Percentiles rank a stretch among this genome's conserved stretches.
phyloP scores from a whole-genome alignment of 2,113 vertebrate species.

The Microtus richardsoni region DNA sequence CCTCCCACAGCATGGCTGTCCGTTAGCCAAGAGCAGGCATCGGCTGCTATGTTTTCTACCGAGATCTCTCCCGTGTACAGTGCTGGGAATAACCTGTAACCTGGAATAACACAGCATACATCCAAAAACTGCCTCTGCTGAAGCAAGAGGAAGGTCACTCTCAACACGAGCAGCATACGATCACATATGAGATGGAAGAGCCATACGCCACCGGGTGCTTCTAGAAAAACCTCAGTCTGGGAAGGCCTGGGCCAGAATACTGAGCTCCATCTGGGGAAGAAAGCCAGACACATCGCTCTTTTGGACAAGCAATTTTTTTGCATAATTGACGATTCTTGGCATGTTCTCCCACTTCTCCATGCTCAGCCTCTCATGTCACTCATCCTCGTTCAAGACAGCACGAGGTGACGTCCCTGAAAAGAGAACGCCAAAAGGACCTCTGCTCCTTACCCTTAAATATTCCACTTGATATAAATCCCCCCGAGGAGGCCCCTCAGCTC shows the following conservation, averaged over 20 bases:
- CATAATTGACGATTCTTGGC: conserved; percentile 89
- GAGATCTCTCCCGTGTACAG: background rate
- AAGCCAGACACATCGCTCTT: conserved; percentile 84
- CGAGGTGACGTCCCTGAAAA: conserved; percentile 87
- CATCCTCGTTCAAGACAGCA: conserved; percentile 85
- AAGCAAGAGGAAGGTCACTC: background rate
- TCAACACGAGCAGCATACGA: background rate
- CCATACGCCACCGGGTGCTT: background rate
- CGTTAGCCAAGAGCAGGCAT: rapidly evolving
- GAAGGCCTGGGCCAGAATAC: background rate
- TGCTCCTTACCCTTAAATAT: conserved; percentile 86
- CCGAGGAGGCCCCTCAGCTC: conserved; percentile 82
- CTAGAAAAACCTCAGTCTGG: conserved; percentile 50
- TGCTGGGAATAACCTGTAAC: background rate
- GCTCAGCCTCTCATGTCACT: conserved; percentile 85
- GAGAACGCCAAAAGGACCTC: conserved; percentile 85
- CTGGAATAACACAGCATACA: background rate
- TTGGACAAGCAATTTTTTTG: conserved; percentile 78
- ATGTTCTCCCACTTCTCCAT: conserved; percentile 81
- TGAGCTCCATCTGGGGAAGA: conserved; percentile 82
- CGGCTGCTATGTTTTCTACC: background rate
- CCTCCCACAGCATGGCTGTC: background rate
- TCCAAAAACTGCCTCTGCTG: background rate
- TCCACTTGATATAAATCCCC: conserved; percentile 88
- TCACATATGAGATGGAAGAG: background rate